Conservation (phyloP, 2,797 vertebrate genomes). For the Kryptopterus vitreolus region DNA sequence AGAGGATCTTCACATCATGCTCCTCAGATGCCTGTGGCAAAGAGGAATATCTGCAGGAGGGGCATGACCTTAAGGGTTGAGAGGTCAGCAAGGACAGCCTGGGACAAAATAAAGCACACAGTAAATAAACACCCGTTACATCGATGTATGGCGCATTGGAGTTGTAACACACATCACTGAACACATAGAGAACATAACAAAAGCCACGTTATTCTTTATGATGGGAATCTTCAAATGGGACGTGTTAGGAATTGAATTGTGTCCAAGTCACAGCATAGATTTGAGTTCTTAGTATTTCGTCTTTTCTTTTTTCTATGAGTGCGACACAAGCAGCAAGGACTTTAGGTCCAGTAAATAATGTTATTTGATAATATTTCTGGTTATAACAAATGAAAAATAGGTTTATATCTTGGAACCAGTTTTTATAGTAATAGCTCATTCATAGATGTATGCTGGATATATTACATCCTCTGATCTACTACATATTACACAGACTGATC, state of each 20-base stretch:
- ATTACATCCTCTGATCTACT: neutral
- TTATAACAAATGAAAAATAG: neutral
- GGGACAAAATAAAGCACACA: conserved; percentile 41
- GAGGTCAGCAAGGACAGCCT: conserved; percentile 98
- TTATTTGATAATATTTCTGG: neutral
- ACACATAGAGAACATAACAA: neutral
- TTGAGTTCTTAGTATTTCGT: neutral
- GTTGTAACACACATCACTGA: neutral
- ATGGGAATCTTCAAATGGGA: neutral
- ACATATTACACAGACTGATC: neutral
- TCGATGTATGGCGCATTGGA: neutral
- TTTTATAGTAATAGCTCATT: neutral
- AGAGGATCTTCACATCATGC: neutral
- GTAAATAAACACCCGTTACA: neutral
- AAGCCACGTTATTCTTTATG: neutral
- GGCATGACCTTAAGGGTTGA: conserved; percentile 98
- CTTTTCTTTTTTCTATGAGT: neutral
- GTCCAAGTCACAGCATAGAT: neutral
- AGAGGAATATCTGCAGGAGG: conserved; percentile 97
- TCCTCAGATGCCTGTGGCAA: conserved; percentile 85
- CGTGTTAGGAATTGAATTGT: neutral
- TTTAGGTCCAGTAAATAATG: neutral
- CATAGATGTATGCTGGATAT: neutral
- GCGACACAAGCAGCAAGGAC: neutral
- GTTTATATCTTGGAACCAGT: neutral